Percentiles rank a stretch among this genome's conserved stretches.
Evolutionary conservation across 2,797 vertebrate genomes (phyloP).

Genomic region (Darevskia nairensis): DNA sequence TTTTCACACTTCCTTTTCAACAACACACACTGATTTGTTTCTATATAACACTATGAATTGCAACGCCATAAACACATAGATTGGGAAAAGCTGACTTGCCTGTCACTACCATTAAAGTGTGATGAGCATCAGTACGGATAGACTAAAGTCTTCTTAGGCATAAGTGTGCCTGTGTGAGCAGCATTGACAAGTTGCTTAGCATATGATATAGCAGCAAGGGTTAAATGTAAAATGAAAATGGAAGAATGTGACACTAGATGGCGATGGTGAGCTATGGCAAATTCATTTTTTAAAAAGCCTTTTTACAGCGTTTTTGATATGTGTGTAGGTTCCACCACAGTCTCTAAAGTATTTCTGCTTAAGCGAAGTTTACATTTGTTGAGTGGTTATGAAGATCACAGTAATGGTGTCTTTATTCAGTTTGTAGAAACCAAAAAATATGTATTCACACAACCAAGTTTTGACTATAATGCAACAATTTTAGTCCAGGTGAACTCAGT

Average conservation of each 20-base stretch:
- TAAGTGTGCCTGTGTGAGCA: not conserved
- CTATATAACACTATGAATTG: constrained; percentile 4
- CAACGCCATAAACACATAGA: constrained; percentile 8
- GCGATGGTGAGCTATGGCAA: too few relatives aligned
- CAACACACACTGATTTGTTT: constrained; percentile 5
- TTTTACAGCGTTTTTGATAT: too few relatives aligned
- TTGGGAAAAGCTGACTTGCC: constrained; percentile 8
- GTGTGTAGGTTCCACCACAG: not conserved
- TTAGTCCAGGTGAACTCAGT: not conserved
- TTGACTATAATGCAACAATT: not conserved
- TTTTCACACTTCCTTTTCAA: constrained; percentile 7
- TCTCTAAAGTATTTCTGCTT: not conserved
- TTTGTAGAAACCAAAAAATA: constrained; percentile 10
- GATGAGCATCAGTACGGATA: constrained; percentile 9
- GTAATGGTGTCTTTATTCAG: not conserved
- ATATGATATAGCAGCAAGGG: not conserved
- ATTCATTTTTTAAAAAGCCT: too few relatives aligned
- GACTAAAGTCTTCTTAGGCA: constrained; percentile 2
- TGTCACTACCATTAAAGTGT: constrained; percentile 14
- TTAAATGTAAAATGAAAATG: not conserved
- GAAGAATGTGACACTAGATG: too few relatives aligned
- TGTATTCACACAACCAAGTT: constrained; percentile 39
- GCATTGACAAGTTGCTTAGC: constrained; percentile 18
- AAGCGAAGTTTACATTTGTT: not conserved
- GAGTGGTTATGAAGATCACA: not conserved